A percentile compares a stretch with the other conserved stretches of the same genome.
Evolutionary conservation across 1,140 invertebrate genomes (phyloP).

Genomic region (Phthorimaea operculella): DNA sequence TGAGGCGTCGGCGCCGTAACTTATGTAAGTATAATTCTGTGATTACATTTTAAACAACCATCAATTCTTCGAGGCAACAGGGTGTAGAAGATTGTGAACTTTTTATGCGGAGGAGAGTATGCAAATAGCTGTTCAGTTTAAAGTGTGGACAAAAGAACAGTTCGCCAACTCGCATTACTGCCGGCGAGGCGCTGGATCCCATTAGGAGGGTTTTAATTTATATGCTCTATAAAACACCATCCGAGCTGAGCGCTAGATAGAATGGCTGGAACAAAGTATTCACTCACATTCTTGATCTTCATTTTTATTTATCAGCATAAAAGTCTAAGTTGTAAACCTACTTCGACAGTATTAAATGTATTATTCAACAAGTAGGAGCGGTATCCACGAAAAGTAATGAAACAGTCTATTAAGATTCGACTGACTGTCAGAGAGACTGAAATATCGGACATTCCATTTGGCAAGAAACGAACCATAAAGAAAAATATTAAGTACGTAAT

Average conservation of each 20-base stretch:
- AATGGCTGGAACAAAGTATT: background rate
- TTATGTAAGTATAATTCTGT: background rate
- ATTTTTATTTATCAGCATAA: too few relatives aligned
- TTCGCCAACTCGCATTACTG: conserved; percentile 30
- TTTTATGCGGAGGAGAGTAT: conserved; percentile 24
- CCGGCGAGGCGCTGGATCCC: conserved; percentile 17
- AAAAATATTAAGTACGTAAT: background rate
- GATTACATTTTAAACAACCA: background rate
- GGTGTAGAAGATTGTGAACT: background rate
- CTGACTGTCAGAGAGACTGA: too few relatives aligned
- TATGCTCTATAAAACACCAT: conserved; percentile 6
- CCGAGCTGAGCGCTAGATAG: background rate
- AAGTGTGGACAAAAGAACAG: conserved; percentile 24
- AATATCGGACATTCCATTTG: background rate
- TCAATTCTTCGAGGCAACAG: background rate
- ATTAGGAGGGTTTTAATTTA: conserved; percentile 20
- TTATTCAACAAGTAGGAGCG: too few relatives aligned
- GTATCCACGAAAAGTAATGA: too few relatives aligned
- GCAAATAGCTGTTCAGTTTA: conserved; percentile 25
- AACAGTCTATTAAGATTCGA: too few relatives aligned
- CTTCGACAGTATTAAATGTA: too few relatives aligned
- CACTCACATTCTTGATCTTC: background rate
- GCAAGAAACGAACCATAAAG: background rate
- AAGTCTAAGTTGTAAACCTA: too few relatives aligned
- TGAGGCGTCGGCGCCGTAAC: background rate